Conservation (phyloP, 2,888 invertebrate species). For the Nebria brevicollis region DNA sequence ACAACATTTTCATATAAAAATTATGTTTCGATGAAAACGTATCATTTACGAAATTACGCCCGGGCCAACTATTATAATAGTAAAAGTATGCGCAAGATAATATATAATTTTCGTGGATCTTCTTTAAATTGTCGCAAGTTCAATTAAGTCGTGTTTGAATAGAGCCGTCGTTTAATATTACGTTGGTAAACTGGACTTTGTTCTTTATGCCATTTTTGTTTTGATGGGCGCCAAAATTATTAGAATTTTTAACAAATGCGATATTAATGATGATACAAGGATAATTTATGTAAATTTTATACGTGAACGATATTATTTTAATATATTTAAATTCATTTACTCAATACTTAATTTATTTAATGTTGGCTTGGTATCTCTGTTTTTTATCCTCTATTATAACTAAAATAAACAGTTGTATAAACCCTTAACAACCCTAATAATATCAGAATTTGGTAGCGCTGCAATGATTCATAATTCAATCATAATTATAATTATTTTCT, state of each 20-base stretch:
- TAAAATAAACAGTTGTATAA: no score
- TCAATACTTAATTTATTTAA: no score
- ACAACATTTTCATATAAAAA: slow-evolving; percentile 38
- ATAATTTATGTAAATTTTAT: not conserved
- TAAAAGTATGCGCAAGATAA: slow-evolving; percentile 16
- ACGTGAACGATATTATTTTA: not conserved
- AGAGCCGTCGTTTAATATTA: not conserved
- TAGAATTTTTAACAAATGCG: not conserved
- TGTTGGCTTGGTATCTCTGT: no score
- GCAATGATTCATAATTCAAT: no score
- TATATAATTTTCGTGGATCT: slow-evolving; percentile 20
- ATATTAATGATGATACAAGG: not conserved
- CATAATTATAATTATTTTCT: no score
- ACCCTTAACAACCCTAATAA: no score
- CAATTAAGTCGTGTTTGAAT: slow-evolving; percentile 3
- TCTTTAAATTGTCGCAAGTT: slow-evolving; percentile 25
- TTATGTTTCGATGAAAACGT: slow-evolving; percentile 35
- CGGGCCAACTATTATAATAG: slow-evolving; percentile 38
- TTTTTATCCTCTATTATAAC: no score
- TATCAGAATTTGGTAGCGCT: no score
- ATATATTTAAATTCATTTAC: not conserved
- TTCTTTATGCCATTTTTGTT: not conserved
- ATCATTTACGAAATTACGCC: slow-evolving; percentile 44
- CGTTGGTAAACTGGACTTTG: not conserved
- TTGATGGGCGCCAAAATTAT: not conserved